Percentiles rank a stretch among this genome's conserved stretches.
Conservation (phyloP, 2,113 vertebrate genomes). For the Pitta sordida region DNA sequence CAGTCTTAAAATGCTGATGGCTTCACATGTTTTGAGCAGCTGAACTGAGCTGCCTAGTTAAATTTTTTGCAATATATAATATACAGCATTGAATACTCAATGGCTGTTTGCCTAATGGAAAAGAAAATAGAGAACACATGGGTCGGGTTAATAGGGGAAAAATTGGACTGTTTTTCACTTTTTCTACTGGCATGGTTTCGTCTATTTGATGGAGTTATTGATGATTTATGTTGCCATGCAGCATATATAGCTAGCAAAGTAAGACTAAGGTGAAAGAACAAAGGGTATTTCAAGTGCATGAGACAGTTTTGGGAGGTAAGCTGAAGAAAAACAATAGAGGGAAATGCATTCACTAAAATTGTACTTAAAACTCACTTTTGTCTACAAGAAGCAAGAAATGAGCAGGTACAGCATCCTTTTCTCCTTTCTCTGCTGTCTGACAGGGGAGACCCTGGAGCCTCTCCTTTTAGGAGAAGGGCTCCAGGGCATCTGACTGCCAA, state of each 20-base stretch:
- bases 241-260: background rate
- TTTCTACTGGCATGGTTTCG: background rate
- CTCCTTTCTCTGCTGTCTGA: background rate
- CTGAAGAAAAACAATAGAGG: background rate
- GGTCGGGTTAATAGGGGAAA: background rate
- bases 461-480: background rate
- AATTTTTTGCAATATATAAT: background rate
- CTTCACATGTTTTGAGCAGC: background rate
- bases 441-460: background rate
- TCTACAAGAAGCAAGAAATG: background rate
- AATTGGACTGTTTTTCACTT: background rate
- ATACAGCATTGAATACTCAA: background rate
- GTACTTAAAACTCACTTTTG: background rate
- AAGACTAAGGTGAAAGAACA: background rate
- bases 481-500: background rate
- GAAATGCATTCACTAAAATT: background rate
- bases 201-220: background rate
- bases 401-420: background rate
- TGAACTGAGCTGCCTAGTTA: background rate
- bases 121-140: slow-evolving; percentile 20
- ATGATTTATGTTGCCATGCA: background rate
- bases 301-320: background rate
- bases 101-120: background rate
- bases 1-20: background rate
- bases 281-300: fast-evolving